Percentiles rank a stretch among this genome's conserved stretches.
phyloP scores from a whole-genome alignment of 2,113 vertebrate species.

The Podiceps cristatus region DNA sequence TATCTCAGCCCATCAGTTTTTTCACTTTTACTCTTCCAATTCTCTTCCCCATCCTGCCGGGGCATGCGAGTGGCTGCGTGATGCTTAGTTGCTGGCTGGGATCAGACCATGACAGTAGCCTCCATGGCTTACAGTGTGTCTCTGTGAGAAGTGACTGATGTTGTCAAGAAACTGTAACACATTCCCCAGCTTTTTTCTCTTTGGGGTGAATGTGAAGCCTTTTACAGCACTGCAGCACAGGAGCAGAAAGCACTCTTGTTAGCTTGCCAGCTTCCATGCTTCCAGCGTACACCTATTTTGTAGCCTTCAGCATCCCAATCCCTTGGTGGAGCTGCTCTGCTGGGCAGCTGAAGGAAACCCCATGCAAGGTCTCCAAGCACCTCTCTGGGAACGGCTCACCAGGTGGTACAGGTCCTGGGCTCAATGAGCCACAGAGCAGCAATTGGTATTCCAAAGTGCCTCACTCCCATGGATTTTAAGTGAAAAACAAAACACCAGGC shows the following conservation, averaged over 20 bases:
- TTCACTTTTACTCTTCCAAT: no score
- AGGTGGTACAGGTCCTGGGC: not conserved
- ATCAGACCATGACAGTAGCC: not conserved
- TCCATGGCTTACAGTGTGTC: not conserved
- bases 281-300: not conserved
- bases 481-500: not conserved
- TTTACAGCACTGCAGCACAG: not conserved
- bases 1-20: no score
- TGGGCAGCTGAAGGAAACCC: not conserved
- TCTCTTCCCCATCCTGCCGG: no score
- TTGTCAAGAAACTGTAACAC: not conserved
- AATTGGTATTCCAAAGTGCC: not conserved
- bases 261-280: not conserved
- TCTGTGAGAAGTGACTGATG: not conserved
- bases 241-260: not conserved
- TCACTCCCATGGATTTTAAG: not conserved
- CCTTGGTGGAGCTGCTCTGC: not conserved
- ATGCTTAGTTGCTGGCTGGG: no score
- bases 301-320: not conserved
- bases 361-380: accelerated
- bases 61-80: no score
- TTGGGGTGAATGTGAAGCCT: not conserved
- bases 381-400: not conserved
- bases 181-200: not conserved
- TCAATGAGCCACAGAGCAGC: not conserved